Conservation (phyloP, 2,113 vertebrate genomes). For the Thunnus maccoyii region DNA sequence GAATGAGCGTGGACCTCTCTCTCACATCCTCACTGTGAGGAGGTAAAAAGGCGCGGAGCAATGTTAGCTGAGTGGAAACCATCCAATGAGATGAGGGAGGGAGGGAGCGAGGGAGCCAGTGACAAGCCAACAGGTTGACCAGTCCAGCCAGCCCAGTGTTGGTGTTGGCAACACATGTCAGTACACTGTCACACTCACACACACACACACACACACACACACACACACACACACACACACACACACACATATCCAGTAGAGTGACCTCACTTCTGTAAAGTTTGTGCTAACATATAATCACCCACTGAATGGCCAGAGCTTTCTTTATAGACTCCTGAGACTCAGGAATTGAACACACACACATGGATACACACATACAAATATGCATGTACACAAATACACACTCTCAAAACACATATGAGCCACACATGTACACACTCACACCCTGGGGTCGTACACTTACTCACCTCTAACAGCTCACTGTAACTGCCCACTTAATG, state of each 20-base stretch:
- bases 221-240: conserved; percentile 33
- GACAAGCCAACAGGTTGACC: conserved; percentile 55
- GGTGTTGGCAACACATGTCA: conserved; percentile 49
- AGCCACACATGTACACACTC: neutral
- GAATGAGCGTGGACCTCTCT: too few relatives aligned
- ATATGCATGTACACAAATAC: conserved; percentile 24
- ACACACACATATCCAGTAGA: conserved; percentile 22
- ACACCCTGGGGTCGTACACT: conserved; percentile 1
- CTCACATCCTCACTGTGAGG: too few relatives aligned
- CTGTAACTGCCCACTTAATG: conserved; percentile 37
- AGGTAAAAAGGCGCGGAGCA: too few relatives aligned
- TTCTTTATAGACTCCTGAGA: conserved; percentile 69
- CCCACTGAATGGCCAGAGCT: conserved; percentile 51
- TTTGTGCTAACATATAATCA: conserved; percentile 78
- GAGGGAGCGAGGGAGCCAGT: neutral
- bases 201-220: conserved; percentile 31
- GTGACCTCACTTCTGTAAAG: conserved; percentile 77
- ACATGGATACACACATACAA: conserved; percentile 15
- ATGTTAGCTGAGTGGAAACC: neutral
- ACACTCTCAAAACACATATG: neutral
- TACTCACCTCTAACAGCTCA: conserved; percentile 12
- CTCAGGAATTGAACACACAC: conserved; percentile 9
- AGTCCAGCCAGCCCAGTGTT: conserved; percentile 57
- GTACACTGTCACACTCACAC: conserved; percentile 30
- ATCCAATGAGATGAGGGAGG: neutral